These are phyloP conservation scores for Piprites chloris DNA, from an alignment of 2,113 vertebrate genomes.

Conservation along the genomic window DNA sequence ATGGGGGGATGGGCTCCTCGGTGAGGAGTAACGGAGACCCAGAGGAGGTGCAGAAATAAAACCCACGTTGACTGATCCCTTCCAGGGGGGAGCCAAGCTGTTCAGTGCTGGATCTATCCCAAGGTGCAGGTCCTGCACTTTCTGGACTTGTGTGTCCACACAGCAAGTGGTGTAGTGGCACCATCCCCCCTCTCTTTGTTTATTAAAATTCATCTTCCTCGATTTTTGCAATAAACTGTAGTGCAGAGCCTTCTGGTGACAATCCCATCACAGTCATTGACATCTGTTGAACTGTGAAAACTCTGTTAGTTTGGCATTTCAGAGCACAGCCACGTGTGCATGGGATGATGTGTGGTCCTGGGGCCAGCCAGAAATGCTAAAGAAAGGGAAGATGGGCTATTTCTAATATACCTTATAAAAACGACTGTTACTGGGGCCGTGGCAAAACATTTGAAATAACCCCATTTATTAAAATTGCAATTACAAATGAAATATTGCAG, in stretches of 20 bases:
- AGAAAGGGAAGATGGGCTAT: not conserved
- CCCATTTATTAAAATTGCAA: not conserved
- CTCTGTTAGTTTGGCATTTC: not conserved
- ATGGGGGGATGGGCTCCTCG: not conserved
- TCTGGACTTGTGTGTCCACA: not conserved
- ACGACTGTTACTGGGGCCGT: not conserved
- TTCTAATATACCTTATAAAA: not conserved
- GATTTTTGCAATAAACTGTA: not conserved
- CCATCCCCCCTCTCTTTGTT: not conserved
- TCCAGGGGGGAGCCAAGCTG: rapidly evolving
- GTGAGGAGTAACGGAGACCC: not conserved
- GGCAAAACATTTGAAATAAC: not conserved
- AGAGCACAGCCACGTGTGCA: not conserved
- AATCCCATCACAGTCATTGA: not conserved
- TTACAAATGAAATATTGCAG: not conserved
- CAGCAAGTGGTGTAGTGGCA: rapidly evolving
- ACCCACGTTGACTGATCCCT: rapidly evolving
- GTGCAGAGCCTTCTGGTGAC: not conserved
- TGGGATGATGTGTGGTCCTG: not conserved
- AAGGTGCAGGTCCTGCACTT: not conserved
- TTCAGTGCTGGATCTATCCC: not conserved
- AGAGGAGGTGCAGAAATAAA: not conserved
- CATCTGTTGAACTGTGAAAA: not conserved
- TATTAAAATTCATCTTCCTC: not conserved
- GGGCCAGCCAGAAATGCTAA: not conserved